phyloP scores from a whole-genome alignment of 2,888 invertebrate genomes.

The Caenorhabditis zanzibari region DNA sequence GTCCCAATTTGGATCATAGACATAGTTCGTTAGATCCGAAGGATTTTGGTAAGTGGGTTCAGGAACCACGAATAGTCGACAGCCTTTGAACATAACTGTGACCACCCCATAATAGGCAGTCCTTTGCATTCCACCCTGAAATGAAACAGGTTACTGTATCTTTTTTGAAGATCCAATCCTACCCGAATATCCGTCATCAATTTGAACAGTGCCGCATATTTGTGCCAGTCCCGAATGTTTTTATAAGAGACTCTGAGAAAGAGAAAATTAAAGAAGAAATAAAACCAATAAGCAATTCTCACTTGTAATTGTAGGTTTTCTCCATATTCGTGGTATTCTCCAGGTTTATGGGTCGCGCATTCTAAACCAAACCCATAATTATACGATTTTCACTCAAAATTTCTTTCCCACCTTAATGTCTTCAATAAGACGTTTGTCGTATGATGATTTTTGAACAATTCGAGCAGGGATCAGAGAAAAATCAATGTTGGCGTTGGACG shows the following conservation, averaged over 20 bases:
- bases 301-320: slow-evolving; percentile 65
- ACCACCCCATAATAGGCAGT: slow-evolving; percentile 97
- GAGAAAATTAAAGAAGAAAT: background rate
- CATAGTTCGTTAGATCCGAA: slow-evolving; percentile 35
- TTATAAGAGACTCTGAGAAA: slow-evolving; percentile 67
- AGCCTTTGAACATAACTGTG: slow-evolving; percentile 90
- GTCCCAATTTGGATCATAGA: slow-evolving; percentile 79
- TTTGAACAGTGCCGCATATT: slow-evolving; percentile 76
- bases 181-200: slow-evolving; percentile 81
- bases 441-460: slow-evolving; percentile 89
- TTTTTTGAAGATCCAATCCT: background rate
- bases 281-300: background rate
- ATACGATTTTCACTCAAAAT: background rate
- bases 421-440: slow-evolving; percentile 51
- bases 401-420: slow-evolving; percentile 19
- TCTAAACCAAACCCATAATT: slow-evolving; percentile 28
- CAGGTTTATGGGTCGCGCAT: slow-evolving; percentile 43
- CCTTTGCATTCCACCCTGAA: slow-evolving; percentile 95
- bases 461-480: slow-evolving; percentile 93
- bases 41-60: slow-evolving; percentile 50
- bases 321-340: slow-evolving; percentile 38
- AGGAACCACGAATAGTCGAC: slow-evolving; percentile 88
- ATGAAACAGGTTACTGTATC: background rate
- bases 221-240: slow-evolving; percentile 78
- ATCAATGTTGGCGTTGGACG: slow-evolving; percentile 87